A percentile compares a stretch with the other conserved stretches of the same genome.
phyloP scores from a whole-genome alignment of 2,113 vertebrate species.

The Tichodroma muraria region DNA sequence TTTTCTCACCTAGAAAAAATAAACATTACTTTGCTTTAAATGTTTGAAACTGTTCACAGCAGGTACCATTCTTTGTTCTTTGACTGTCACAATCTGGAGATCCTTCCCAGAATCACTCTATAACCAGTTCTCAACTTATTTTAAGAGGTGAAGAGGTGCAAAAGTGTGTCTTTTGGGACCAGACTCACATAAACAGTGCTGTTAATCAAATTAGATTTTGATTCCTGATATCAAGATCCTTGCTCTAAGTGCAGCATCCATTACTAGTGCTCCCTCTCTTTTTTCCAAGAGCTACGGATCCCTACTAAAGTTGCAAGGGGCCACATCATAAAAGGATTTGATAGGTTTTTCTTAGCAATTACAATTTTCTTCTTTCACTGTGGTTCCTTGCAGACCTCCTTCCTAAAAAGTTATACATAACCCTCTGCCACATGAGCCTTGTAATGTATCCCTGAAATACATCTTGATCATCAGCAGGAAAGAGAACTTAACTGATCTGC shows the following conservation, averaged over 20 bases:
- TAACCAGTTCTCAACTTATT: background rate
- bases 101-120: background rate
- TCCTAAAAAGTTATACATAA: background rate
- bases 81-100: background rate
- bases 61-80: background rate
- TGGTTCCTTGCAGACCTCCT: background rate
- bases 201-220: background rate
- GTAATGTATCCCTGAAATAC: background rate
- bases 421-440: background rate
- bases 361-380: background rate
- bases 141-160: background rate
- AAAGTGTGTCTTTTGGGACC: background rate
- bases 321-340: background rate
- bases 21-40: background rate
- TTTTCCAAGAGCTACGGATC: background rate
- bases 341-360: background rate
- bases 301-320: background rate
- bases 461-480: background rate
- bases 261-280: background rate
- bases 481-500: background rate
- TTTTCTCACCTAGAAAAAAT: background rate
- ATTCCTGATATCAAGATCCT: background rate
- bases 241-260: background rate
- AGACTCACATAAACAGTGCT: background rate
- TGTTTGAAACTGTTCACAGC: background rate